These are phyloP conservation scores for Dendrophyllia cribrosa DNA, from an alignment of 64 coral and sea anemone genomes.

Conservation along the genomic window DNA sequence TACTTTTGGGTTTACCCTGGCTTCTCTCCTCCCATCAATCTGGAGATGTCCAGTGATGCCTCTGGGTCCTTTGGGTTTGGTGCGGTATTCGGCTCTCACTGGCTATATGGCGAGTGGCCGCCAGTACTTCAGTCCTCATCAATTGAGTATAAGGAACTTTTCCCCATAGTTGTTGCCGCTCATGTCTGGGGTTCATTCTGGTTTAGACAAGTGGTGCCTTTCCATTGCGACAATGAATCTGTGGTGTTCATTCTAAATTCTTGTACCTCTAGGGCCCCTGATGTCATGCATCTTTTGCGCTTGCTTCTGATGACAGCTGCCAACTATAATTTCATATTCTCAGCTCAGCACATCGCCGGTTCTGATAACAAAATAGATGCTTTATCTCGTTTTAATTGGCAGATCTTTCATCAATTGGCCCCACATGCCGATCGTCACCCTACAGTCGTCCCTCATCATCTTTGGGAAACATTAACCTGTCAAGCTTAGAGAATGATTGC, in stretches of 20 bases:
- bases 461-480: not conserved
- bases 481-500: not conserved
- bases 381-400: conserved; percentile 28
- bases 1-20: too few species aligned
- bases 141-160: not conserved
- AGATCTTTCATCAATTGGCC: not conserved
- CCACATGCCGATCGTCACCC: not conserved
- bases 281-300: conserved; percentile 11
- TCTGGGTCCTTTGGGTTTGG: not conserved
- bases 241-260: not conserved
- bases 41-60: too few species aligned
- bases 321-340: not conserved
- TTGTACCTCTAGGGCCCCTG: not conserved
- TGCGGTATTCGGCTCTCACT: not conserved
- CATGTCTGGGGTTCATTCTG: conserved; percentile 11
- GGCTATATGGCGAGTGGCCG: not conserved
- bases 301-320: not conserved
- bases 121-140: not conserved
- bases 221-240: not conserved
- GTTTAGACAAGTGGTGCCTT: too few species aligned
- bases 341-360: conserved; percentile 3
- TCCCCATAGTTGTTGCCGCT: conserved; percentile 23
- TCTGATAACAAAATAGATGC: not conserved
- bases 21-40: too few species aligned
- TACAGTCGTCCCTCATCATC: not conserved